Percentiles rank a stretch among this genome's conserved stretches.
Evolutionary conservation across 2,113 vertebrate genomes (phyloP).

Genomic region (Aspiorhynchus laticeps): DNA sequence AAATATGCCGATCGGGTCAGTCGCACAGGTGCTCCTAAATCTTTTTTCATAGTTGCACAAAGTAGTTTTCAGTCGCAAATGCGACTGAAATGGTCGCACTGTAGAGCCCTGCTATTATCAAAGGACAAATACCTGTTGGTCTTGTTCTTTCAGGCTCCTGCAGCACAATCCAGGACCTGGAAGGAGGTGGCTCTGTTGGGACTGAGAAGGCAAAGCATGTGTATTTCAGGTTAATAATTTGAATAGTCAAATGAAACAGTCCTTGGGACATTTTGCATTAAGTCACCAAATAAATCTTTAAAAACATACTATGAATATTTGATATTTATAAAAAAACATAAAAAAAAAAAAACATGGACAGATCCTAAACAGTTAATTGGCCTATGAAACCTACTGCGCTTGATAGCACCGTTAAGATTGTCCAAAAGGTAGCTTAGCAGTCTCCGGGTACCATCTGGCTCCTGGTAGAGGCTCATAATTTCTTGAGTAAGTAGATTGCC

Average conservation of each 20-base stretch:
- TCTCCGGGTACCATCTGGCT: constrained; percentile 95
- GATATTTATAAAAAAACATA: no score
- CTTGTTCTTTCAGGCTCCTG: constrained; percentile 90
- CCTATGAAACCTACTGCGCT: constrained; percentile 87
- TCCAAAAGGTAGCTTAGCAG: constrained; percentile 98
- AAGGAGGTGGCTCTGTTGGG: constrained; percentile 91
- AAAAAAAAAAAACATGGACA: not conserved
- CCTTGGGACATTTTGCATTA: not conserved
- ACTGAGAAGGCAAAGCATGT: constrained; percentile 69
- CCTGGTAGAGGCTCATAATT: constrained; percentile 96
- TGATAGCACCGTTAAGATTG: constrained; percentile 94
- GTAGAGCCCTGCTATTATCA: no score
- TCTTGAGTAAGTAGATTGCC: constrained; percentile 99
- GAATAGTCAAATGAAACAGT: not conserved
- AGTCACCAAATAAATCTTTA: not conserved
- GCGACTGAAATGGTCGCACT: no score
- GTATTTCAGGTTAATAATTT: not conserved
- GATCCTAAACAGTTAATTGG: not conserved
- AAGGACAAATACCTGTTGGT: constrained; percentile 91
- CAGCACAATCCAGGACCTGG: constrained; percentile 95
- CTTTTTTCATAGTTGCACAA: no score
- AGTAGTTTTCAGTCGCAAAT: no score
- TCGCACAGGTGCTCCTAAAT: no score
- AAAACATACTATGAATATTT: not conserved
- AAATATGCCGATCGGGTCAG: no score